A percentile compares a stretch with the other conserved stretches of the same genome.
These are phyloP conservation scores for Gnathonemus longibarbis DNA, from an alignment of 2,113 vertebrate species.

Conservation along the genomic window DNA sequence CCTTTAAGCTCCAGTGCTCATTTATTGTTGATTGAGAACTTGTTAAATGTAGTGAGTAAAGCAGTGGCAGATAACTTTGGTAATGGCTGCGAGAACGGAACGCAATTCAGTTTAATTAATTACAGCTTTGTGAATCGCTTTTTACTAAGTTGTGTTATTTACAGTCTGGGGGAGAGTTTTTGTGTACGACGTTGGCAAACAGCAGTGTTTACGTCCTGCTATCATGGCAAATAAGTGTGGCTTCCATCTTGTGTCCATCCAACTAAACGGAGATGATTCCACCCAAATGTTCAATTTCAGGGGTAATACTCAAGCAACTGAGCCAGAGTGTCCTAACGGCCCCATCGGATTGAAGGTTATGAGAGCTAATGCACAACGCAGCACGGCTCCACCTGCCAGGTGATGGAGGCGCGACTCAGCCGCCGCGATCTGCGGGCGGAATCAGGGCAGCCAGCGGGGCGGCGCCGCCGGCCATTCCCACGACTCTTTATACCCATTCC, in stretches of 20 bases:
- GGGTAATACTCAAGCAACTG: slow-evolving; percentile 18
- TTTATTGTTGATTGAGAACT: neutral
- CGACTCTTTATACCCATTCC: slow-evolving; percentile 4
- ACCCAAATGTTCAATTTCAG: slow-evolving; percentile 22
- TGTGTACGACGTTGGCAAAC: neutral
- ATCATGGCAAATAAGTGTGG: neutral
- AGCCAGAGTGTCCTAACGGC: slow-evolving; percentile 19
- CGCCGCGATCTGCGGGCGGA: neutral
- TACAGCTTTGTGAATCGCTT: neutral
- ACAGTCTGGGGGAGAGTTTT: neutral
- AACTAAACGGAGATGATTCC: slow-evolving; percentile 21
- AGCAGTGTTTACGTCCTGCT: neutral
- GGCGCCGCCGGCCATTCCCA: neutral
- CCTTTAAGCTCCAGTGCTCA: neutral
- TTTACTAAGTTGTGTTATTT: neutral
- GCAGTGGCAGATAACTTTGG: neutral
- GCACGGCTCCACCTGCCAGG: slow-evolving; percentile 18
- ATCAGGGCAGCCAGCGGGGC: slow-evolving; percentile 7
- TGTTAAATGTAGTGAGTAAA: neutral
- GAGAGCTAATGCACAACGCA: slow-evolving; percentile 16
- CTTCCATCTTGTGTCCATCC: slow-evolving; percentile 1
- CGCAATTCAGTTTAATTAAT: neutral
- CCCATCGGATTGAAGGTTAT: slow-evolving; percentile 21
- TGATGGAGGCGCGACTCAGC: neutral
- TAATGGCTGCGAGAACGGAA: neutral